Percentiles rank a stretch among this genome's conserved stretches.
These are phyloP conservation scores for Acronicta aceris DNA, from an alignment of 2,888 invertebrate species.

Conservation along the genomic window DNA sequence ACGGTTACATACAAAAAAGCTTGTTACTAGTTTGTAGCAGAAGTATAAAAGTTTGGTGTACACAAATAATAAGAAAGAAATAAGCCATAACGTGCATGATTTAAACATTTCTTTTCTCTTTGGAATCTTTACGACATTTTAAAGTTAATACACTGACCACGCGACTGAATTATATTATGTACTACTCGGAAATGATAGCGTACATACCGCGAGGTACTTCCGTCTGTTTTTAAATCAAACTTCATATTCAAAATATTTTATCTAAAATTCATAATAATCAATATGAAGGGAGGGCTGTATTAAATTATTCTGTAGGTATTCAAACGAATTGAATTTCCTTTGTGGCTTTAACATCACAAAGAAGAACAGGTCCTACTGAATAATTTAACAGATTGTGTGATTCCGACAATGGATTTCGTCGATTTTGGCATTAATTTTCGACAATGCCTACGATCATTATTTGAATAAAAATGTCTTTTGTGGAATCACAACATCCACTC, in stretches of 20 bases:
- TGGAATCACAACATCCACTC: slow-evolving; percentile 4
- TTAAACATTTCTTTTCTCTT: too few relatives aligned
- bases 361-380: slow-evolving; percentile 51
- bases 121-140: too few relatives aligned
- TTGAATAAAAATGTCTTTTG: slow-evolving; percentile 21
- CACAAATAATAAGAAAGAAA: too few relatives aligned
- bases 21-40: too few relatives aligned
- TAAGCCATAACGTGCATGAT: too few relatives aligned
- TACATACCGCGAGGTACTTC: too few relatives aligned
- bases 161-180: too few relatives aligned
- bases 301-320: not conserved
- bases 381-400: slow-evolving; percentile 56
- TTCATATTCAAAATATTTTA: too few relatives aligned
- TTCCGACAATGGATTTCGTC: slow-evolving; percentile 42
- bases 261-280: not conserved
- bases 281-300: not conserved
- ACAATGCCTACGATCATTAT: slow-evolving; percentile 15
- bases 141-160: too few relatives aligned
- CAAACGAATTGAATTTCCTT: slow-evolving; percentile 47
- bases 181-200: too few relatives aligned
- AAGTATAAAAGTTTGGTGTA: too few relatives aligned
- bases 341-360: slow-evolving; percentile 49
- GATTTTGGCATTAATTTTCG: slow-evolving; percentile 23
- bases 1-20: not conserved
- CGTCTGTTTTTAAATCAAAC: too few relatives aligned